Evolutionary conservation across 1,140 invertebrate species (phyloP).

Genomic region (Frieseomelitta varia): DNA sequence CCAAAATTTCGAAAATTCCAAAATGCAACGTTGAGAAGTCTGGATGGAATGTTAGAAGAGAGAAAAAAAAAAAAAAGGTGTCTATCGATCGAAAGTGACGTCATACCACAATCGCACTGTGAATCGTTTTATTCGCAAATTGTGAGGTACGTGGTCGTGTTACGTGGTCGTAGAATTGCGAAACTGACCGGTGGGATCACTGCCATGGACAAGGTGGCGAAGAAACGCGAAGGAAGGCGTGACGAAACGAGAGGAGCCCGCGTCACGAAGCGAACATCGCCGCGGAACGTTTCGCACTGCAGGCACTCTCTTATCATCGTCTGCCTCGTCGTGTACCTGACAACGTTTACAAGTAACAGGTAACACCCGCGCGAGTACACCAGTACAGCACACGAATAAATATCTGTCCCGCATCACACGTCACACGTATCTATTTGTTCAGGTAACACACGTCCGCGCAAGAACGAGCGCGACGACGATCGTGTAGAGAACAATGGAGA

Average conservation of each 20-base stretch:
- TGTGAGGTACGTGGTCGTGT: neutral
- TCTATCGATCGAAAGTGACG: neutral
- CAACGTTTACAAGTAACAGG: conserved; percentile 1
- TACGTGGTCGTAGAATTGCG: neutral
- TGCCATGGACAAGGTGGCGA: neutral
- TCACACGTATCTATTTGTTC: too few relatives aligned
- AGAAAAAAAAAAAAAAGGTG: too few relatives aligned
- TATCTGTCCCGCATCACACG: neutral
- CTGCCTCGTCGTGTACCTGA: neutral
- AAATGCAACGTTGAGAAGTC: neutral
- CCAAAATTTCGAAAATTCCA: too few relatives aligned
- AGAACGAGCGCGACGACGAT: conserved; percentile 2
- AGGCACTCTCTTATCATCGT: conserved; percentile 10
- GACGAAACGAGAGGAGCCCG: neutral
- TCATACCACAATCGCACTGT: neutral
- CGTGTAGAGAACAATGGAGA: neutral
- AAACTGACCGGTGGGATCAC: conserved; percentile 3
- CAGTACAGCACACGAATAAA: neutral
- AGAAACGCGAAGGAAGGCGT: neutral
- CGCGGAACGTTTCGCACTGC: conserved; percentile 6
- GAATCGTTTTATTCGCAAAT: neutral
- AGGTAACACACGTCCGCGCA: neutral
- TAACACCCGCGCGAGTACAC: neutral
- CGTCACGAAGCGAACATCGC: conserved; percentile 7
- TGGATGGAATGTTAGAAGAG: neutral